Evolutionary conservation across 2,113 vertebrate species (phyloP).

Genomic region (Nibea albiflora): DNA sequence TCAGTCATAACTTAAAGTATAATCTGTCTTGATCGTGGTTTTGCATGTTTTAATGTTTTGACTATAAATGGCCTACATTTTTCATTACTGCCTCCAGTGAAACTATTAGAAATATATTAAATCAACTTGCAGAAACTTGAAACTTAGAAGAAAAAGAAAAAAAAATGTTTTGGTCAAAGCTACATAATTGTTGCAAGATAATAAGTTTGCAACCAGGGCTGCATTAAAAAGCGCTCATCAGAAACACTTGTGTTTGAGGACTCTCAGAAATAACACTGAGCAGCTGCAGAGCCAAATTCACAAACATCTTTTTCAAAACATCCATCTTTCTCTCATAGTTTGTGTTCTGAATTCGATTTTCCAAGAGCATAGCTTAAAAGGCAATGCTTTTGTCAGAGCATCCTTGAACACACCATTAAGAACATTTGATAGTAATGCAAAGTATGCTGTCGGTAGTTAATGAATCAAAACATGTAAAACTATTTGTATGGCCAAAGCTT

Average conservation of each 20-base stretch:
- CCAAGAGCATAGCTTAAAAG: background rate
- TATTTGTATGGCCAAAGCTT: conserved; percentile 24
- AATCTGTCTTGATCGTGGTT: conserved; percentile 31
- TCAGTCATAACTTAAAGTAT: background rate
- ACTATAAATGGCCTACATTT: conserved; percentile 30
- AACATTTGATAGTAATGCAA: background rate
- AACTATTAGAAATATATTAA: conserved; percentile 1
- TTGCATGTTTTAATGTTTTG: conserved; percentile 55
- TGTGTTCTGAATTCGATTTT: conserved; percentile 12
- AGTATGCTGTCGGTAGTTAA: conserved; percentile 28
- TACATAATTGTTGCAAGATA: background rate
- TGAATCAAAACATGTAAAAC: conserved; percentile 45
- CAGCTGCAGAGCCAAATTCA: background rate
- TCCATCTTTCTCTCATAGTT: background rate
- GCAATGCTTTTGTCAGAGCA: background rate
- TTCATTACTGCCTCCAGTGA: conserved; percentile 6
- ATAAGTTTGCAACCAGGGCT: background rate
- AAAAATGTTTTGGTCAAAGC: background rate
- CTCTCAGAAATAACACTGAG: background rate
- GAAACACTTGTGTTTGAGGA: background rate
- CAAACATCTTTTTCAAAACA: background rate
- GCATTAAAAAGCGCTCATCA: background rate
- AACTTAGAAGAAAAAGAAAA: conserved; percentile 12
- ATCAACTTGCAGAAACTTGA: conserved; percentile 23
- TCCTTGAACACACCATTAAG: background rate